Percentiles rank a stretch among this genome's conserved stretches.
Evolutionary conservation across 2,113 vertebrate species (phyloP).

Genomic region (Sarotherodon lohbergeri): DNA sequence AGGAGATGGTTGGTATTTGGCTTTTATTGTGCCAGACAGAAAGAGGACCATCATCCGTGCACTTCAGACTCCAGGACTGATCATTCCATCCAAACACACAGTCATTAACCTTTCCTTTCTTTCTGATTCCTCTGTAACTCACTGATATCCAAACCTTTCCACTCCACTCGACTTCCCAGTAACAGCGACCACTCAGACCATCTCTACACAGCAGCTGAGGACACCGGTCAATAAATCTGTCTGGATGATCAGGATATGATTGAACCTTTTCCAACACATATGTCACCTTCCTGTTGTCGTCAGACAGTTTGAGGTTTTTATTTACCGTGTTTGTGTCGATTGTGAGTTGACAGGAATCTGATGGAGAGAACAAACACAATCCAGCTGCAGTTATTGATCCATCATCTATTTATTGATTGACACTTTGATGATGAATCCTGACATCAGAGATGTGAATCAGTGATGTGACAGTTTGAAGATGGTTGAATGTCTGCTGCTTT

Average conservation of each 20-base stretch:
- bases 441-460: not conserved
- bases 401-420: not conserved
- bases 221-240: not conserved
- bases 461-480: not conserved
- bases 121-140: not conserved
- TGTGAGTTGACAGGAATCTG: not conserved
- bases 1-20: not conserved
- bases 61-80: accelerated
- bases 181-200: not conserved
- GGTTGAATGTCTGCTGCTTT: not conserved
- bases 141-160: accelerated
- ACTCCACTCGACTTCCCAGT: accelerated
- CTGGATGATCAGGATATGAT: not conserved
- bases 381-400: not conserved
- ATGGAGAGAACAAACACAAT: not conserved
- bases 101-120: accelerated
- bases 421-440: not conserved
- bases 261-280: too few relatives aligned
- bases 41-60: not conserved
- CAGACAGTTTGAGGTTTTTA: accelerated
- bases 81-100: accelerated
- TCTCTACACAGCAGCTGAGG: not conserved
- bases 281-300: not conserved
- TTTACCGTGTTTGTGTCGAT: not conserved
- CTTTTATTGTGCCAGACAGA: not conserved